These are phyloP conservation scores for Gastrophysa polygoni DNA, from an alignment of 2,888 invertebrate species.

Conservation along the genomic window DNA sequence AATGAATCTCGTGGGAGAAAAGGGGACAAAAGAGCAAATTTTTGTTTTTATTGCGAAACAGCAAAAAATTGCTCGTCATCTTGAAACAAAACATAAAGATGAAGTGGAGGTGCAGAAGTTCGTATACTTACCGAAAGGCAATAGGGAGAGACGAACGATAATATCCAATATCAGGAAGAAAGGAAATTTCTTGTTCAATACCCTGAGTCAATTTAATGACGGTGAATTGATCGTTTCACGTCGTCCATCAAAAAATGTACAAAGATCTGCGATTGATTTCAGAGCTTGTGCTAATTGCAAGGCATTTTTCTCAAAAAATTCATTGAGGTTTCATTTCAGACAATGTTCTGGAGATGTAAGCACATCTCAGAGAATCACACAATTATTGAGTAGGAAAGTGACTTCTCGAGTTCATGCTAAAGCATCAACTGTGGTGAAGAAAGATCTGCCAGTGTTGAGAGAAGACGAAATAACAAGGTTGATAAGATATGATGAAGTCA, in stretches of 20 bases:
- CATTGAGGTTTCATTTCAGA: background rate
- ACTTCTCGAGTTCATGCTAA: background rate
- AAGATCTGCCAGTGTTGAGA: conserved; percentile 1
- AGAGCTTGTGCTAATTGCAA: conserved; percentile 4
- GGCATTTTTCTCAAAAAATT: conserved; percentile 2
- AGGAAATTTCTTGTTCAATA: background rate
- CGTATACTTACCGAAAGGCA: background rate
- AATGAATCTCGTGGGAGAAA: too few species aligned
- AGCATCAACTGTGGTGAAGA: conserved; percentile 11
- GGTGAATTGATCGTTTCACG: background rate
- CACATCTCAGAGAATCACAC: background rate
- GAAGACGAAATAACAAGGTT: conserved; percentile 5
- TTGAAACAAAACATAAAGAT: conserved; percentile 3
- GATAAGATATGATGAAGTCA: conserved; percentile 16
- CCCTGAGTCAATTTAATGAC: background rate
- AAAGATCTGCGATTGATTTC: background rate
- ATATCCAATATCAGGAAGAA: conserved; percentile 13
- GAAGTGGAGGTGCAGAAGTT: conserved; percentile 9
- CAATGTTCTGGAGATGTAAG: background rate
- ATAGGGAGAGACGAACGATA: conserved; percentile 6
- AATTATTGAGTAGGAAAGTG: conserved; percentile 2
- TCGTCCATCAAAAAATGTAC: background rate
- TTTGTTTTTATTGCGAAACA: conserved; percentile 17
- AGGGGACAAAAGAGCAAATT: conserved; percentile 15
- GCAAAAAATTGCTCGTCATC: conserved; percentile 14